Percentiles rank a stretch among this genome's conserved stretches.
Evolutionary conservation across 2,888 invertebrate species (phyloP).

Genomic region (Adelphocoris suturalis): DNA sequence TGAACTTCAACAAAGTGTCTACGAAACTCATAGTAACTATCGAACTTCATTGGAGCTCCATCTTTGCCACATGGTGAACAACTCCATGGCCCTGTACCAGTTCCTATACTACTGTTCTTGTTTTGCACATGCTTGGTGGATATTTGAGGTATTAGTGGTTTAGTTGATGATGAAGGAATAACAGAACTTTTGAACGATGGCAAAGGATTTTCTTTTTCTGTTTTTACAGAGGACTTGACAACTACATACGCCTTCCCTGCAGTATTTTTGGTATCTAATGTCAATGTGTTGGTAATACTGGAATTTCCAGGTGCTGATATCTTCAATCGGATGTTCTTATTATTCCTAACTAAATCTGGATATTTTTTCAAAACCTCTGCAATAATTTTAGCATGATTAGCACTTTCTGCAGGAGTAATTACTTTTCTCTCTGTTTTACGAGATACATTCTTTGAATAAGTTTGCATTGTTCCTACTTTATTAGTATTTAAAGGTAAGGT

Average conservation of each 20-base stretch:
- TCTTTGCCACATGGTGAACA: slow-evolving; percentile 86
- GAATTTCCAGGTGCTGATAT: slow-evolving; percentile 81
- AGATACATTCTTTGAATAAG: slow-evolving; percentile 22
- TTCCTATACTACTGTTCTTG: not conserved
- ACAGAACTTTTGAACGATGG: slow-evolving; percentile 64
- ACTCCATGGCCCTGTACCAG: slow-evolving; percentile 81
- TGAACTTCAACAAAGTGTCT: slow-evolving; percentile 90
- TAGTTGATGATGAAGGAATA: not conserved
- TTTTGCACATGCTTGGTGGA: not conserved
- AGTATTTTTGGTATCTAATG: slow-evolving; percentile 72
- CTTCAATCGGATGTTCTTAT: slow-evolving; percentile 92
- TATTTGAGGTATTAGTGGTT: not conserved
- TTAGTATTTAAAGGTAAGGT: too few species aligned
- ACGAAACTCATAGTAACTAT: slow-evolving; percentile 84
- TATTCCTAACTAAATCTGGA: slow-evolving; percentile 91
- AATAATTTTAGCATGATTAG: slow-evolving; percentile 91
- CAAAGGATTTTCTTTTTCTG: slow-evolving; percentile 74
- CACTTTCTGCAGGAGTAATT: slow-evolving; percentile 70
- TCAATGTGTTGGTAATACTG: slow-evolving; percentile 59
- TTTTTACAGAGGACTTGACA: slow-evolving; percentile 78
- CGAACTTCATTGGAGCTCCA: slow-evolving; percentile 85
- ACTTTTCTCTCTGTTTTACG: slow-evolving; percentile 41
- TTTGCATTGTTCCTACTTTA: slow-evolving; percentile 43
- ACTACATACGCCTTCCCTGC: slow-evolving; percentile 79
- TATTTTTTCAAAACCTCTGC: slow-evolving; percentile 90